Percentiles rank a stretch among this genome's conserved stretches.
phyloP scores from a whole-genome alignment of 2,113 vertebrate species.

The Phyllostomus discolor region DNA sequence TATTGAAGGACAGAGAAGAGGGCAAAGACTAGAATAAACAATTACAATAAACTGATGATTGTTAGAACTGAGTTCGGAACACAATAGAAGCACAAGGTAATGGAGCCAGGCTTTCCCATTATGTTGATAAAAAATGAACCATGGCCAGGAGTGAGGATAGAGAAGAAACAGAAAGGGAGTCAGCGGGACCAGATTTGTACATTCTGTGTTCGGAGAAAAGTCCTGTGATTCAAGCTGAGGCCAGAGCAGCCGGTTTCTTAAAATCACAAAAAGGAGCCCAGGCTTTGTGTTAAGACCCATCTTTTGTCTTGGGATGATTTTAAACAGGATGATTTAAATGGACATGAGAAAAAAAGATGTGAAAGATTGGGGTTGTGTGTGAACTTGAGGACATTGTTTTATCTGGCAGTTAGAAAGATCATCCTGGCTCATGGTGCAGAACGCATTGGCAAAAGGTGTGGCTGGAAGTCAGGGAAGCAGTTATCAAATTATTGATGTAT shows the following conservation, averaged over 20 bases:
- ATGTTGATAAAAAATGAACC: not conserved
- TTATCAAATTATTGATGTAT: not conserved
- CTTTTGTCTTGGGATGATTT: not conserved
- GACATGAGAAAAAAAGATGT: not conserved
- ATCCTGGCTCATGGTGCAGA: not conserved
- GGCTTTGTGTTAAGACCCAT: not conserved
- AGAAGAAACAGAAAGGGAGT: not conserved
- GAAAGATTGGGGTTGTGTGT: not conserved
- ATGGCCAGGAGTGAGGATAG: fast-evolving
- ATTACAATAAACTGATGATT: not conserved
- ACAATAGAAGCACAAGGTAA: not conserved
- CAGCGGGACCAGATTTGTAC: fast-evolving
- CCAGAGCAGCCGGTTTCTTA: not conserved
- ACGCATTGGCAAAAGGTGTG: not conserved
- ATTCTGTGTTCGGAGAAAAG: not conserved
- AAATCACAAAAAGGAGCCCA: not conserved
- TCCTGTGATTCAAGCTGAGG: not conserved
- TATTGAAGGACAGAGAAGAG: not conserved
- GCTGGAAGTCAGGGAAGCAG: not conserved
- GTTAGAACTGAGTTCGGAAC: not conserved
- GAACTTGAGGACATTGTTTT: not conserved
- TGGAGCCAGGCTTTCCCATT: not conserved
- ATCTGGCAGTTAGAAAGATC: not conserved
- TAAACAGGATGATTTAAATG: not conserved
- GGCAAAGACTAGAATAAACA: not conserved